phyloP scores from a whole-genome alignment of 1,140 invertebrate genomes.

The Tigriopus japonicus region DNA sequence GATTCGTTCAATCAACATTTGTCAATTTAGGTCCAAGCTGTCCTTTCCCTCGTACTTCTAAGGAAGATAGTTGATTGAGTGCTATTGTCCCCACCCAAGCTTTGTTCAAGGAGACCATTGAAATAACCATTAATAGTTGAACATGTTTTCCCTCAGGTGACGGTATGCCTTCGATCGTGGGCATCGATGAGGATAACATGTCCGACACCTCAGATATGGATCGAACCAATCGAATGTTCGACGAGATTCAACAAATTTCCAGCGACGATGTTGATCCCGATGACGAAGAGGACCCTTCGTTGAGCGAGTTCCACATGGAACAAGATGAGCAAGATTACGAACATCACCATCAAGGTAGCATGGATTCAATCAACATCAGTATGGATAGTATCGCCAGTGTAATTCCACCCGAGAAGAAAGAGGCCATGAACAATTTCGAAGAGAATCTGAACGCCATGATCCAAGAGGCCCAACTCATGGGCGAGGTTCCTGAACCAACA shows the following conservation, averaged over 20 bases:
- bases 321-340: not conserved
- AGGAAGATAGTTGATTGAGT: too few species aligned
- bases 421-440: slow-evolving; percentile 10
- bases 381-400: not conserved
- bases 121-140: too few species aligned
- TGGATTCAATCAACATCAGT: not conserved
- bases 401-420: slow-evolving; percentile 9
- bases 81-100: too few species aligned
- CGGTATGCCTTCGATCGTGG: slow-evolving; percentile 9
- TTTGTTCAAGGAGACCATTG: too few species aligned
- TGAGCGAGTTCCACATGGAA: not conserved
- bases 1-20: too few species aligned
- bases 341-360: not conserved
- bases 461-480: slow-evolving; percentile 8
- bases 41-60: too few species aligned
- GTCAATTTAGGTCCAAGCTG: too few species aligned
- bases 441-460: slow-evolving; percentile 13
- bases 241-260: slow-evolving; percentile 5
- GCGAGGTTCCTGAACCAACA: not conserved
- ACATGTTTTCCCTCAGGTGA: not conserved
- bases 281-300: not conserved
- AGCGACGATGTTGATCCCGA: not conserved
- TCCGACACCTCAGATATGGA: not conserved
- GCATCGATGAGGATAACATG: slow-evolving; percentile 2
- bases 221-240: not conserved